A percentile compares a stretch with the other conserved stretches of the same genome.
phyloP scores from a whole-genome alignment of 2,797 vertebrate genomes.

The Spheniscus humboldti region DNA sequence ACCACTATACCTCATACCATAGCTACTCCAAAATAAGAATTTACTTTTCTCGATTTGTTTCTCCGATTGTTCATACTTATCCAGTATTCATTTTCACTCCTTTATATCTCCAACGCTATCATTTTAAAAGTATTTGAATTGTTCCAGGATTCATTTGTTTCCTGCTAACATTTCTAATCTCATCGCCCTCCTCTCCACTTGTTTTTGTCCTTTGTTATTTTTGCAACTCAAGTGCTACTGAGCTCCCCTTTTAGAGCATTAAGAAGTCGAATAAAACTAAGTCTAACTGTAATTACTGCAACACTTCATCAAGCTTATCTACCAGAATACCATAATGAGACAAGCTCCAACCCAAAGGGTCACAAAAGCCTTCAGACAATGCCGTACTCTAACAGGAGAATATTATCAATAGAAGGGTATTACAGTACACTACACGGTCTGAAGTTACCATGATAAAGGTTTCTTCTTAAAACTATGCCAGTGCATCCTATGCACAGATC shows the following conservation, averaged over 20 bases:
- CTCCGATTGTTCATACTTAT: not conserved
- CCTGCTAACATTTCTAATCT: not conserved
- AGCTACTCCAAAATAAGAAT: not conserved
- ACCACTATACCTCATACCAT: not conserved
- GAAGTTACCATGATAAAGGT: not conserved
- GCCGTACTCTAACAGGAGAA: not conserved
- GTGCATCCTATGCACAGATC: not conserved
- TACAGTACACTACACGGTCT: not conserved
- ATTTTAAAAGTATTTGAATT: not conserved
- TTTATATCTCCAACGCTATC: not conserved
- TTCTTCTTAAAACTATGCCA: not conserved
- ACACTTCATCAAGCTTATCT: not conserved
- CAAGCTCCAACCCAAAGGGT: not conserved
- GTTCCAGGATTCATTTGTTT: not conserved
- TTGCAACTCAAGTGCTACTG: not conserved
- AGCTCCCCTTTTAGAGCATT: not conserved
- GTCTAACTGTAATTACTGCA: not conserved
- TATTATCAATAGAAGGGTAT: not conserved
- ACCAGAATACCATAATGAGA: not conserved
- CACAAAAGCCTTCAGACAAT: not conserved
- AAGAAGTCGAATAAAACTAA: not conserved
- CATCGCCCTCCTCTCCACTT: not conserved
- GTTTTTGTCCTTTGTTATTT: not conserved
- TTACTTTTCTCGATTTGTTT: not conserved
- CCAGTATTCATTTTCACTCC: not conserved